Conservation (phyloP, 2,797 vertebrate species). For the Amblyopsis hoosieri region DNA sequence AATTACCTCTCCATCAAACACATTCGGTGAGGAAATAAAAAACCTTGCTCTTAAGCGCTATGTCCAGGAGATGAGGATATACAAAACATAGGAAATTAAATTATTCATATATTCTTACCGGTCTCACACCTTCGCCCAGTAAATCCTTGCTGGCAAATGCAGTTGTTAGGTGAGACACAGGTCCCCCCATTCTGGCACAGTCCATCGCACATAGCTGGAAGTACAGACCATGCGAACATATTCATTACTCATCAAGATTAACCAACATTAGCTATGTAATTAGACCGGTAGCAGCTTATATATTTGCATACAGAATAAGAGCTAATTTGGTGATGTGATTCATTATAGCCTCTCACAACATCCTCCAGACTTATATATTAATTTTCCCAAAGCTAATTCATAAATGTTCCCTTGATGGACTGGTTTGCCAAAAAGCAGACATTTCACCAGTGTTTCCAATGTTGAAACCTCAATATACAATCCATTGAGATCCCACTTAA, state of each 20-base stretch:
- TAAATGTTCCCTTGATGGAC: constrained; percentile 53
- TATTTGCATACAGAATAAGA: constrained; percentile 71
- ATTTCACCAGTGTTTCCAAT: constrained; percentile 49
- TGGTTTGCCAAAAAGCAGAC: constrained; percentile 48
- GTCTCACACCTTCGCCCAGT: constrained; percentile 93
- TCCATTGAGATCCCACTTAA: too few species aligned
- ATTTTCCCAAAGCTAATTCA: constrained; percentile 57
- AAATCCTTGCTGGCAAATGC: constrained; percentile 93
- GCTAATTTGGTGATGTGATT: constrained; percentile 72
- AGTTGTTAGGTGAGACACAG: constrained; percentile 91
- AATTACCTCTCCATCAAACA: not conserved
- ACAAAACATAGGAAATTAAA: constrained; percentile 18
- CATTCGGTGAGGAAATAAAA: not conserved
- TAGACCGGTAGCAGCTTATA: constrained; percentile 66
- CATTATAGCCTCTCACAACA: constrained; percentile 57
- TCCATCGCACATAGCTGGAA: constrained; percentile 92
- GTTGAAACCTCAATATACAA: constrained; percentile 9
- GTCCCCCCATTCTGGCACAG: constrained; percentile 94
- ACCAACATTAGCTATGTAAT: constrained; percentile 66
- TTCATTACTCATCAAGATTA: constrained; percentile 67
- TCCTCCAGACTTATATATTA: constrained; percentile 63
- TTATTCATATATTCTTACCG: constrained; percentile 77
- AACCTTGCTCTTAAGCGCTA: too few species aligned
- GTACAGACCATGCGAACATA: constrained; percentile 53
- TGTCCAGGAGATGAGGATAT: not conserved